Evolutionary conservation across 2,888 invertebrate species (phyloP), one percentile per base, ranked within the genome.

Genomic region (Melieria picta): DNA sequence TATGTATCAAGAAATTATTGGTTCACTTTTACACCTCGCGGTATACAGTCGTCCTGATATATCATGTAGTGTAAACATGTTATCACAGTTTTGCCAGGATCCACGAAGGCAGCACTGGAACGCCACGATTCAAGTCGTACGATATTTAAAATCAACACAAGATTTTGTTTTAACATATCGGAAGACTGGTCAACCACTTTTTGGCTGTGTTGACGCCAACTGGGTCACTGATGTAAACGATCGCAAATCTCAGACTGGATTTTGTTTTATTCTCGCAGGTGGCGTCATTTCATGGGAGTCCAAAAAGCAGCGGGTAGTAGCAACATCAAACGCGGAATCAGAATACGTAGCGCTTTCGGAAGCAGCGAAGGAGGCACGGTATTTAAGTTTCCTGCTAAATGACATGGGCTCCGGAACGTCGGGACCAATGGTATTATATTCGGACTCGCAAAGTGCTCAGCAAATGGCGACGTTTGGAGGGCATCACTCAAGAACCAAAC

Each of bases 191-290:
- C 7, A 30, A 45, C 47, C 66, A 48, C 11, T 70, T 57, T 10
- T 64, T 11, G 70, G 69, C 7, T 74, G 63, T 56, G 72, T 65
- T 11, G 71, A 65, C 46, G 68, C 73, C 45, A 62, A 71, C 45
- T 71, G 68, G 65, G 68, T 68, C 1, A 48, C 60, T 13, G 81
- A 81, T 13, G 30, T 70, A 7, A 65, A 66, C 46, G 69, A 74
- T 61, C 47, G 72, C 45, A 72, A 72, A 58, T 63, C 72, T 56
- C 69, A n/a, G 68, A 65, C 56, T 61, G 69, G 69, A 11, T 58
- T 69, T 65, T 66, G 69, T 57, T 74, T 70, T 60, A 46, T 66
- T 43, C 65, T 68, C 48, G 65, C 72, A 74, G 72, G 70, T 65
- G 66, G 13, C 43, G 65, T 47, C 66, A 1, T 30, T 30, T 30